Percentiles rank a stretch among this genome's conserved stretches.
Evolutionary conservation across 2,888 invertebrate species (phyloP).

Genomic region (Xestobium rufovillosum): DNA sequence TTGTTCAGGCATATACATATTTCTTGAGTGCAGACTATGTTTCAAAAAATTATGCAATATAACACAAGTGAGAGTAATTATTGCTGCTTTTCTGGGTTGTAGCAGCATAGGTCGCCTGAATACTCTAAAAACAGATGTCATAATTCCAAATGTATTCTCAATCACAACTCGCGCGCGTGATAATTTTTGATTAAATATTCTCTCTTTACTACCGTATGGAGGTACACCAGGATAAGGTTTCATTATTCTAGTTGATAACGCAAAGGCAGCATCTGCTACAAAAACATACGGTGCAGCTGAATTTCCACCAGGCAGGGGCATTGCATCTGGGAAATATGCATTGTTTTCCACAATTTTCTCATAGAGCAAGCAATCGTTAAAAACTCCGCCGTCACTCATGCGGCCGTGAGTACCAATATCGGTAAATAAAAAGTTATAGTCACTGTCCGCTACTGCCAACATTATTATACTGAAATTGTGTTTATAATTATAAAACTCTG

Average conservation of each 20-base stretch:
- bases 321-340: conserved; percentile 20
- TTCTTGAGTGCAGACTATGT: conserved; percentile 19
- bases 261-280: conserved; percentile 23
- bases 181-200: conserved; percentile 30
- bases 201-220: conserved; percentile 14
- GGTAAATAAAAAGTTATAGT: conserved; percentile 28
- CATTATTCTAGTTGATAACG: conserved; percentile 20
- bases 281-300: conserved; percentile 25
- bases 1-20: conserved; percentile 20
- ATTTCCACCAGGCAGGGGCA: conserved; percentile 18
- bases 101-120: conserved; percentile 25
- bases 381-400: conserved; percentile 20
- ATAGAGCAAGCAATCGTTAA: conserved; percentile 14
- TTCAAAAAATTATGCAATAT: conserved; percentile 26
- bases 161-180: conserved; percentile 25
- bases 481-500: conserved; percentile 27
- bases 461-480: conserved; percentile 9
- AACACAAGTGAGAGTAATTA: conserved; percentile 22
- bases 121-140: conserved; percentile 23
- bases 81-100: conserved; percentile 21
- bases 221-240: conserved; percentile 21
- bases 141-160: conserved; percentile 25
- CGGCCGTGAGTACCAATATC: conserved; percentile 30
- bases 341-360: conserved; percentile 24
- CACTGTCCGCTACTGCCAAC: conserved; percentile 27